A percentile compares a stretch with the other conserved stretches of the same genome.
Conservation (phyloP, 2,113 vertebrate species). For the Gadus macrocephalus region DNA sequence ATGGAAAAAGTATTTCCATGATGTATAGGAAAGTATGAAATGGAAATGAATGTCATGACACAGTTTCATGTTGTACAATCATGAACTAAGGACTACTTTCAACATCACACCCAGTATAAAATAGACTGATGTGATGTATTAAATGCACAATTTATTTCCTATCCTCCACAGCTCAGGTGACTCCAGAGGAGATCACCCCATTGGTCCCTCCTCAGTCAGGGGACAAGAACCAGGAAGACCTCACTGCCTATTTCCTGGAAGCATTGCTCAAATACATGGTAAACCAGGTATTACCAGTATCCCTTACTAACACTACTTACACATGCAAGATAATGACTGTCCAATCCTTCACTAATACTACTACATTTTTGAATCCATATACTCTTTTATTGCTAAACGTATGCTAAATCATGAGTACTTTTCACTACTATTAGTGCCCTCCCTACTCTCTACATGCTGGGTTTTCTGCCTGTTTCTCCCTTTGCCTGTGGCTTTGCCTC, state of each 20-base stretch:
- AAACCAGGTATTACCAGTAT: conserved; percentile 88
- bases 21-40: too few species aligned
- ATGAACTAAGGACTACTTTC: too few species aligned
- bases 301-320: conserved; percentile 67
- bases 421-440: too few species aligned
- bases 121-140: neutral
- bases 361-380: neutral
- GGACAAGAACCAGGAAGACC: conserved; percentile 98
- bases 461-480: too few species aligned
- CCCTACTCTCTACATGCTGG: too few species aligned
- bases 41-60: neutral
- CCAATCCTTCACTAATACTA: conserved; percentile 29
- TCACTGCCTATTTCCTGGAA: conserved; percentile 97
- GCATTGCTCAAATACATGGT: conserved; percentile 98
- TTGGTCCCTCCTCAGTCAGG: conserved; percentile 95
- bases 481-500: conserved; percentile 12
- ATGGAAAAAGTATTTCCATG: too few species aligned
- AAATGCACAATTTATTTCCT: neutral
- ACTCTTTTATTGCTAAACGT: too few species aligned
- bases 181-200: conserved; percentile 95
- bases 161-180: conserved; percentile 83
- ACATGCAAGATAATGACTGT: conserved; percentile 16
- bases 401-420: too few species aligned
- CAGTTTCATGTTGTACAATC: neutral
- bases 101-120: too few species aligned